phyloP scores from a whole-genome alignment of 2,113 vertebrate species.

The Tricholaema leucomelas region DNA sequence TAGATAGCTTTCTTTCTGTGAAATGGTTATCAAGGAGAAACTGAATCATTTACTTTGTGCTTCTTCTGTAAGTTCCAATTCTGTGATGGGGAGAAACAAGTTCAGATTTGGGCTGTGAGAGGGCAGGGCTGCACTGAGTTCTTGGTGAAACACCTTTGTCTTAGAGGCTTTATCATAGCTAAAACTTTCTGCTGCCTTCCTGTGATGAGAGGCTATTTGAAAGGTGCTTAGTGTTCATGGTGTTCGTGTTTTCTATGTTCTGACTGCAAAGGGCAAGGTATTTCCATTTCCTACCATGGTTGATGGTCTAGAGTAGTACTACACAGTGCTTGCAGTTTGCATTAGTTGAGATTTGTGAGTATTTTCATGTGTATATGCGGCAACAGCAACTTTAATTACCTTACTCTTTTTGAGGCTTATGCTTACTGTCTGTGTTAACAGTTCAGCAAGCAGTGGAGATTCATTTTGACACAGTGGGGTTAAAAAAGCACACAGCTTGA shows the following conservation, averaged over 20 bases:
- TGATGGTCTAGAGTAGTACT: neutral
- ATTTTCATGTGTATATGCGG: neutral
- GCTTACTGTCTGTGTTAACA: neutral
- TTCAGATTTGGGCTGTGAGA: neutral
- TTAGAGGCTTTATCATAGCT: neutral
- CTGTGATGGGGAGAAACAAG: neutral
- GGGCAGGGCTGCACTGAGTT: neutral
- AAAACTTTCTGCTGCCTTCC: neutral
- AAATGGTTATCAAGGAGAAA: neutral
- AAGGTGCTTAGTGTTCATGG: neutral
- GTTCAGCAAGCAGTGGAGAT: neutral
- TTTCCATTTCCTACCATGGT: neutral
- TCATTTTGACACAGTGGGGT: neutral
- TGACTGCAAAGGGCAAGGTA: neutral
- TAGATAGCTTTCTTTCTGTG: neutral
- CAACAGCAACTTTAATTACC: neutral
- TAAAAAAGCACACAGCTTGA: neutral
- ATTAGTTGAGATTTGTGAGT: neutral
- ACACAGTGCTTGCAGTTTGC: neutral
- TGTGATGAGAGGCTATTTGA: neutral
- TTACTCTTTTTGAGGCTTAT: neutral
- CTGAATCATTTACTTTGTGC: neutral
- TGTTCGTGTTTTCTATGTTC: neutral
- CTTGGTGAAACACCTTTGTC: neutral
- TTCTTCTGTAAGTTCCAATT: neutral